Evolutionary conservation across 37 sponge, comb jelly and placozoan genomes (phyloP).

Genomic region (Theonella swinhoei): DNA sequence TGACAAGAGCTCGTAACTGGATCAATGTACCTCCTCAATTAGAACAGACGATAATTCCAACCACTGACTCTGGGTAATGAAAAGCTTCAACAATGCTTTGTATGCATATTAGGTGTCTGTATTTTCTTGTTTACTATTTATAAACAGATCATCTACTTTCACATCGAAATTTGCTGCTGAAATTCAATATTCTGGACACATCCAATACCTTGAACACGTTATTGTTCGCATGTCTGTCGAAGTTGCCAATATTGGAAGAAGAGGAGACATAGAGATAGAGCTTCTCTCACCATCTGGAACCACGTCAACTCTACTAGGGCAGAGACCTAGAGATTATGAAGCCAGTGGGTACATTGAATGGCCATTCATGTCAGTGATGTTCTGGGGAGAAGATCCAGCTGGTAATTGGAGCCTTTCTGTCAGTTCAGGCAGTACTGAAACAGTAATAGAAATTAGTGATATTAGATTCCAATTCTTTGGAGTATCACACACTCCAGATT

Average conservation of each 20-base stretch:
- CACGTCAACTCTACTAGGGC: slow-evolving; percentile 49
- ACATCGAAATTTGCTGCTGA: too few relatives aligned
- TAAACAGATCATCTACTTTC: too few relatives aligned
- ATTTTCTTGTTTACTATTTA: too few relatives aligned
- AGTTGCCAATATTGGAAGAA: not conserved
- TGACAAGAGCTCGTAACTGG: slow-evolving; percentile 82
- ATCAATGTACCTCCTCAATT: slow-evolving; percentile 72
- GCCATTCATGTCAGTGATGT: too few relatives aligned
- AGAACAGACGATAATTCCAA: too few relatives aligned
- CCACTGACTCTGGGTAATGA: too few relatives aligned
- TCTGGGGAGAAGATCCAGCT: slow-evolving; percentile 45
- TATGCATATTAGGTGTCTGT: too few relatives aligned
- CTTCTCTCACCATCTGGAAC: slow-evolving; percentile 77
- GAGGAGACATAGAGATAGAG: slow-evolving; percentile 64
- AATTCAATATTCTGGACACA: too few relatives aligned
- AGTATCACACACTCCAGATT: slow-evolving; percentile 3
- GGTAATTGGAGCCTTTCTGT: slow-evolving; percentile 63
- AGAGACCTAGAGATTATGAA: slow-evolving; percentile 16
- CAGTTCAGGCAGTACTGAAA: too few relatives aligned
- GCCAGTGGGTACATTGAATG: slow-evolving; percentile 35
- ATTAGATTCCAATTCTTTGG: slow-evolving; percentile 22
- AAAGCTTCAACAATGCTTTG: too few relatives aligned
- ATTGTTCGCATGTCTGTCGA: not conserved
- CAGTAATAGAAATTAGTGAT: not conserved
- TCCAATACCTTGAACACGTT: slow-evolving; percentile 13